phyloP scores from a whole-genome alignment of 2,888 invertebrate species.

The Andrena marginata region DNA sequence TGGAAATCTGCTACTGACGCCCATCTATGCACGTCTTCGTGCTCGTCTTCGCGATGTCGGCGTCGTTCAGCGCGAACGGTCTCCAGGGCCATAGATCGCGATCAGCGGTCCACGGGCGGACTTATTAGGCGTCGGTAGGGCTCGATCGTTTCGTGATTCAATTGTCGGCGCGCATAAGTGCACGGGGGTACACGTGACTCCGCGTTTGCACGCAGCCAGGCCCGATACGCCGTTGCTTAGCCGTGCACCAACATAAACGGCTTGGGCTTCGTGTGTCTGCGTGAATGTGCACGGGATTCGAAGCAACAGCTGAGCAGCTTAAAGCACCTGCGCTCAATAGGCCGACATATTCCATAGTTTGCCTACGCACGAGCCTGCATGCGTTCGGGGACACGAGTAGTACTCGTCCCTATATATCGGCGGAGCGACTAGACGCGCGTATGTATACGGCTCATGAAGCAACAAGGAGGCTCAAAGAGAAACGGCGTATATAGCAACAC shows the following conservation, averaged over 20 bases:
- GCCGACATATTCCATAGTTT: constrained; percentile 74
- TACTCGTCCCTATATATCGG: constrained; percentile 67
- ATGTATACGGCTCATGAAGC: constrained; percentile 53
- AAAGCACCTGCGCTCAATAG: constrained; percentile 80
- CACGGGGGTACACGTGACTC: constrained; percentile 66
- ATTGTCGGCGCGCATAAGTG: constrained; percentile 71
- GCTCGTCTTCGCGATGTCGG: not conserved
- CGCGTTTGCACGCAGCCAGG: constrained; percentile 61
- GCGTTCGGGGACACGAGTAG: constrained; percentile 67
- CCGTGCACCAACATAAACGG: constrained; percentile 61
- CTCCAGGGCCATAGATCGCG: constrained; percentile 2
- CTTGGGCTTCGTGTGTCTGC: constrained; percentile 40
- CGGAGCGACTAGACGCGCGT: constrained; percentile 57
- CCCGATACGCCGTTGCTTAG: constrained; percentile 42
- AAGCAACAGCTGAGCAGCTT: constrained; percentile 83
- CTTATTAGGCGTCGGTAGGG: constrained; percentile 57
- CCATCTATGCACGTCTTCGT: too few relatives aligned
- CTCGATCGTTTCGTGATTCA: constrained; percentile 68
- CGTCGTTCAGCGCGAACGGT: not conserved
- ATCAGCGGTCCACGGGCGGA: constrained; percentile 40
- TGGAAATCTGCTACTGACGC: too few relatives aligned
- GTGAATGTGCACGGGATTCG: constrained; percentile 68
- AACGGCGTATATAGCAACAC: constrained; percentile 61
- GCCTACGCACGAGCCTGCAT: constrained; percentile 71
- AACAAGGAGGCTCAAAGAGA: constrained; percentile 63